Conservation (phyloP, 2,888 invertebrate genomes). For the Prosopocoilus inquinatus region DNA sequence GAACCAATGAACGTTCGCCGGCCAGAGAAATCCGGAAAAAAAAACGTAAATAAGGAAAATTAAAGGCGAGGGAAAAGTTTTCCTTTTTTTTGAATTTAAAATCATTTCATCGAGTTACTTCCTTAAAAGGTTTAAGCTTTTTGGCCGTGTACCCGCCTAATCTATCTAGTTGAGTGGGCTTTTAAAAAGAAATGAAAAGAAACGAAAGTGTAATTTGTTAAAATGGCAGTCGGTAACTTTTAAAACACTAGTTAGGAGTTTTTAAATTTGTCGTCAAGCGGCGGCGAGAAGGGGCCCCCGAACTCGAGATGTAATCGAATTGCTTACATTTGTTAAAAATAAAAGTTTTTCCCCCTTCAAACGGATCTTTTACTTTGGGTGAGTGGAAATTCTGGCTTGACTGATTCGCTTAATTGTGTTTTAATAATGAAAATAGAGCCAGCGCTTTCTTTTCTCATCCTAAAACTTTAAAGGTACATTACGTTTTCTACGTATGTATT, state of each 20-base stretch:
- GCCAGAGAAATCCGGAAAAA: too few species aligned
- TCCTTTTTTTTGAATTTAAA: neutral
- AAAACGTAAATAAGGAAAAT: too few species aligned
- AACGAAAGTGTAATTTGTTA: constrained; percentile 51
- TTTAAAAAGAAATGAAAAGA: constrained; percentile 48
- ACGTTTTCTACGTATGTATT: too few species aligned
- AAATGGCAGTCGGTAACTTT: constrained; percentile 51
- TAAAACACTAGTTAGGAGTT: constrained; percentile 52
- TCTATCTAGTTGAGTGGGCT: constrained; percentile 42
- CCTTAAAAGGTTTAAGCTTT: constrained; percentile 46
- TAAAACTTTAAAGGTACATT: constrained; percentile 6
- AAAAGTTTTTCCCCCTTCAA: constrained; percentile 27
- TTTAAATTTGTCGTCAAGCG: constrained; percentile 48
- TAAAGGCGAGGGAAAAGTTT: too few species aligned
- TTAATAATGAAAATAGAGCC: constrained; percentile 21
- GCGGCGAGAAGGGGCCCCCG: constrained; percentile 29
- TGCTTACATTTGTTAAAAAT: constrained; percentile 36
- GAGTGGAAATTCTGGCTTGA: constrained; percentile 4
- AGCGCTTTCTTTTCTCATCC: constrained; percentile 18
- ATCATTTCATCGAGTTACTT: neutral
- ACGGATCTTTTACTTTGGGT: constrained; percentile 18
- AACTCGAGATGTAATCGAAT: constrained; percentile 42
- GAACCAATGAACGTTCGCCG: too few species aligned
- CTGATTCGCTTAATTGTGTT: constrained; percentile 20
- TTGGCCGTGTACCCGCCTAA: constrained; percentile 34